A percentile compares a stretch with the other conserved stretches of the same genome.
Conservation (phyloP, 2,113 vertebrate species). For the Lipophrys pholis region DNA sequence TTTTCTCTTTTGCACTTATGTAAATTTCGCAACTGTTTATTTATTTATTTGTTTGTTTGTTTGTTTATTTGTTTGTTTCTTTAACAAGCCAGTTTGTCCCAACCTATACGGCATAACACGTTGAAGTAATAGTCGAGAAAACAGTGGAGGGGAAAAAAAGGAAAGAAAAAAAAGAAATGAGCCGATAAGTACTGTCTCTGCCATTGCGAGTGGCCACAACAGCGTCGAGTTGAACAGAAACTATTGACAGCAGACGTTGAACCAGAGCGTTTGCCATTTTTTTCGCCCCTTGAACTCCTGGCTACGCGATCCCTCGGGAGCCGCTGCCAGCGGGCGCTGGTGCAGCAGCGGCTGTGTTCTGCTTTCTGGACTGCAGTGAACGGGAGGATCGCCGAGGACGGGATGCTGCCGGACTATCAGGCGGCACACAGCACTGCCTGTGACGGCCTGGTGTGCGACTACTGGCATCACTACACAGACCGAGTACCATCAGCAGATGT, state of each 20-base stretch:
- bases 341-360: slow-evolving; percentile 51
- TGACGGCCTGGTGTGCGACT: slow-evolving; percentile 74
- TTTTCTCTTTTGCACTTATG: too few relatives aligned
- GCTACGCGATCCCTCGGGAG: slow-evolving; percentile 55
- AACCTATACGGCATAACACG: not conserved
- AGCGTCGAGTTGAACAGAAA: slow-evolving; percentile 7
- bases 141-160: too few relatives aligned
- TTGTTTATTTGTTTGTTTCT: too few relatives aligned
- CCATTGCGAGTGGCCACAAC: slow-evolving; percentile 13
- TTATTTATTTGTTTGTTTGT: too few relatives aligned
- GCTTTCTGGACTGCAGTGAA: slow-evolving; percentile 60
- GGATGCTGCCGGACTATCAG: slow-evolving; percentile 71
- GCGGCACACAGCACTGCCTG: slow-evolving; percentile 67
- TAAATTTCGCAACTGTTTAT: too few relatives aligned
- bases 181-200: slow-evolving; percentile 8
- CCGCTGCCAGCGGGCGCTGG: slow-evolving; percentile 51
- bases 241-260: slow-evolving; percentile 20
- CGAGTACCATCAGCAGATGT: slow-evolving; percentile 61
- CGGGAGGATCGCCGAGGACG: slow-evolving; percentile 42
- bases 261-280: slow-evolving; percentile 32
- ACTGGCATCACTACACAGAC: slow-evolving; percentile 82
- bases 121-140: slow-evolving; percentile 2
- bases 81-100: slow-evolving; percentile 6
- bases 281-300: slow-evolving; percentile 58
- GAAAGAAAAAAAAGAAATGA: slow-evolving; percentile 5